These are phyloP conservation scores for Lepidurus packardi DNA, from an alignment of 1,140 invertebrate species.

Conservation along the genomic window DNA sequence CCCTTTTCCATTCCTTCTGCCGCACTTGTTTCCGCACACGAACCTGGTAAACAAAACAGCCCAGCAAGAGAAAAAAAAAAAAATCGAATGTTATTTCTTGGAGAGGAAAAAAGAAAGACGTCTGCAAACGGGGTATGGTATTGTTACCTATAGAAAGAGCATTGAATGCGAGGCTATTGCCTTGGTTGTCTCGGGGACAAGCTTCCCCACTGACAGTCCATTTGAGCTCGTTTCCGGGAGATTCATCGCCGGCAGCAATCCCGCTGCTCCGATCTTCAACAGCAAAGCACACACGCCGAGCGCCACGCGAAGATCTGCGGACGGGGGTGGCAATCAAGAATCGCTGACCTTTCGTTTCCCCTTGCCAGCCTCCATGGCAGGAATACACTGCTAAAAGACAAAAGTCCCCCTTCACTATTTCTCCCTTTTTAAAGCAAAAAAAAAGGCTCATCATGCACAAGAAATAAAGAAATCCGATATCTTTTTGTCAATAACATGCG, in stretches of 20 bases:
- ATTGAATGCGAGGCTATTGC: slow-evolving; percentile 18
- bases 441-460: background rate
- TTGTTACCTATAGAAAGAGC: slow-evolving; percentile 13
- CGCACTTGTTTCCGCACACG: background rate
- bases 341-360: slow-evolving; percentile 12
- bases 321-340: slow-evolving; percentile 20
- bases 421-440: background rate
- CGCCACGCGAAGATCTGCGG: background rate
- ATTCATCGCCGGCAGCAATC: slow-evolving; percentile 3
- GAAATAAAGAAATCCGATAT: background rate
- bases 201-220: slow-evolving; percentile 20
- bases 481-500: background rate
- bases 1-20: background rate
- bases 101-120: background rate
- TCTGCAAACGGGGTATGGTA: slow-evolving; percentile 1
- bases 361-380: slow-evolving; percentile 12
- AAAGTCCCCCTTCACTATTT: background rate
- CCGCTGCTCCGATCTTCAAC: slow-evolving; percentile 10
- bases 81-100: background rate
- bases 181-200: slow-evolving; percentile 12
- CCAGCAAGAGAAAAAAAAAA: background rate
- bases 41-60: background rate
- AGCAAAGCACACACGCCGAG: slow-evolving; percentile 3
- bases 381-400: slow-evolving; percentile 19
- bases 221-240: slow-evolving; percentile 2